These are phyloP conservation scores for Drosophila kuntzei DNA, from an alignment of 2,888 invertebrate species.

Conservation along the genomic window DNA sequence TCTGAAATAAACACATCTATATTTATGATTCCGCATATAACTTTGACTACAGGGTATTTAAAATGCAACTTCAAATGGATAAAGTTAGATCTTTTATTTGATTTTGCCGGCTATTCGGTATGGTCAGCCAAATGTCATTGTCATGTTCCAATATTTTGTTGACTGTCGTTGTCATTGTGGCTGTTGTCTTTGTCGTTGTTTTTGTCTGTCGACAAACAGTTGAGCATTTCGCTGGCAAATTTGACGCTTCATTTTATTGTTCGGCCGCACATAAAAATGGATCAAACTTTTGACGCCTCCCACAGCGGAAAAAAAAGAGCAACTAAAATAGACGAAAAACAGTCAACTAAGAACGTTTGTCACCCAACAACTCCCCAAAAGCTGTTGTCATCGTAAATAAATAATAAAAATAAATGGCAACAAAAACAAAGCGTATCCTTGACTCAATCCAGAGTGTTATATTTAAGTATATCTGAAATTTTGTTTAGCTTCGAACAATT, in stretches of 20 bases:
- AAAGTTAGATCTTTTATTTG: slow-evolving; percentile 36
- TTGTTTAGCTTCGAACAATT: not conserved
- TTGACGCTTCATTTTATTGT: slow-evolving; percentile 57
- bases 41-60: slow-evolving; percentile 25
- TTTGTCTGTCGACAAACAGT: slow-evolving; percentile 40
- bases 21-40: too few relatives aligned
- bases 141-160: slow-evolving; percentile 37
- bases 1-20: too few relatives aligned
- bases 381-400: slow-evolving; percentile 65
- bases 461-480: slow-evolving; percentile 5
- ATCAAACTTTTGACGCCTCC: slow-evolving; percentile 68
- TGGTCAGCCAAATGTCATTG: slow-evolving; percentile 40
- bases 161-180: slow-evolving; percentile 24
- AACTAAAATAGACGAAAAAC: slow-evolving; percentile 28
- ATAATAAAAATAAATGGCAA: slow-evolving; percentile 56
- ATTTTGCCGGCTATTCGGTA: slow-evolving; percentile 32
- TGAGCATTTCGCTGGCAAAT: slow-evolving; percentile 42
- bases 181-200: slow-evolving; percentile 2
- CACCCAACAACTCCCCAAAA: slow-evolving; percentile 1
- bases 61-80: slow-evolving; percentile 6
- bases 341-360: slow-evolving; percentile 8
- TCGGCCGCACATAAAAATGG: slow-evolving; percentile 61
- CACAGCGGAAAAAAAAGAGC: not conserved
- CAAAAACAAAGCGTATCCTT: slow-evolving; percentile 11
- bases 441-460: slow-evolving; percentile 12